Evolutionary conservation across 2,888 invertebrate genomes (phyloP).

Genomic region (Thymelicus sylvestris): DNA sequence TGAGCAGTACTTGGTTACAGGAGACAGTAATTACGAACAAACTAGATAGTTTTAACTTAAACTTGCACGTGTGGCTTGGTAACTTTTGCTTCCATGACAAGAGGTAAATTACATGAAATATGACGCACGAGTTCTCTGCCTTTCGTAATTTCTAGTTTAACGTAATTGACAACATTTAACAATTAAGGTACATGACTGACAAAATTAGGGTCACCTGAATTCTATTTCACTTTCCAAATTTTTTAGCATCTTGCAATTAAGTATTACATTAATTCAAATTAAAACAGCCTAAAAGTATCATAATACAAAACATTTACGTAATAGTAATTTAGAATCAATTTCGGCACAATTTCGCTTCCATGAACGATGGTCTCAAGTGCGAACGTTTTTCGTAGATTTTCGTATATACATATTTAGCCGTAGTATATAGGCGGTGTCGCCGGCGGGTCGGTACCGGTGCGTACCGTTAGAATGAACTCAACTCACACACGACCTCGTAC

Average conservation of each 20-base stretch:
- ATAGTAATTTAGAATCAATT: no score
- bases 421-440: conserved; percentile 27
- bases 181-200: background rate
- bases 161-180: conserved; percentile 13
- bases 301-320: no score
- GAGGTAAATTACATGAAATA: conserved; percentile 33
- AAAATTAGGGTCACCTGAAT: conserved; percentile 13
- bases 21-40: conserved; percentile 36
- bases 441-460: conserved; percentile 57
- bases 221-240: background rate
- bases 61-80: conserved; percentile 30
- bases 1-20: conserved; percentile 32
- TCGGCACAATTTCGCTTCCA: background rate
- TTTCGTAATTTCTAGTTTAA: conserved; percentile 12
- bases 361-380: background rate
- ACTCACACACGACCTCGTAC: conserved; percentile 35
- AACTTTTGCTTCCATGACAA: conserved; percentile 24
- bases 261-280: no score
- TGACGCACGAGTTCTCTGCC: conserved; percentile 16
- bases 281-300: no score
- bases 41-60: conserved; percentile 27
- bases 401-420: conserved; percentile 10
- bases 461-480: conserved; percentile 64
- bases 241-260: background rate
- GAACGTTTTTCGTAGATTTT: conserved; percentile 13